Base-by-base conservation (phyloP, 2,113 vertebrate genomes). In the Rhinolophus ferrumequinum region DNA sequence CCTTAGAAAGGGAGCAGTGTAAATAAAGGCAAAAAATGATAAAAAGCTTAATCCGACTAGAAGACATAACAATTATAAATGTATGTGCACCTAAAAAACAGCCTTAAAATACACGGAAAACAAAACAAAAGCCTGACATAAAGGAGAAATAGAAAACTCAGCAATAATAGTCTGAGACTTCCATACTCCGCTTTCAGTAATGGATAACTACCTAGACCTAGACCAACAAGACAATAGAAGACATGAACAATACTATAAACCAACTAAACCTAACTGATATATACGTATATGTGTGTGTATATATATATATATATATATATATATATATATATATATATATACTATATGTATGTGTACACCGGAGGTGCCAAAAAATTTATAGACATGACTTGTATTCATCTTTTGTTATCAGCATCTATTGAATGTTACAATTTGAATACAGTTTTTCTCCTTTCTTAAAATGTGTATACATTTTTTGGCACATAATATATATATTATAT, bases 11-110 rank as follows among this genome's bases (percentile, higher is more conserved):
- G 56, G 7, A 83, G 38, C 12, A 83, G 30, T 35, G 6, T 81
- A 77, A 86, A 50, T 69, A 52, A 90, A 93, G n/a, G 54, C 18
- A 83, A 83, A 83, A 47, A 81, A 54, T 52, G 28, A 85, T 89
- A 88, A 81, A 94, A 69, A 19, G 10, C 12, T 86, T 35, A 58
- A 44, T 33, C 22, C 24, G 30, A 35, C 28, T 54, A 84, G 72
- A 84, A 84, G 47, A 52, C 8, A 69, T 47, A 94, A 72, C 69
- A 92, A 77, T 44, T 62, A 76, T 16, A 88, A 67, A 76, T 35
- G 81, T 58, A 89, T 33, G n/a, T 28, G 10, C 28, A 86, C 19
- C 60, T 72, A 52, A 81, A 95, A 69, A 54, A 54, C 35, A 91
- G 41, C 16, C 10, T 79, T 38, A 90, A 92, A 86, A 81, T 47